These are phyloP conservation scores for Ceratitis capitata DNA, from an alignment of 1,140 invertebrate genomes.

Conservation along the genomic window DNA sequence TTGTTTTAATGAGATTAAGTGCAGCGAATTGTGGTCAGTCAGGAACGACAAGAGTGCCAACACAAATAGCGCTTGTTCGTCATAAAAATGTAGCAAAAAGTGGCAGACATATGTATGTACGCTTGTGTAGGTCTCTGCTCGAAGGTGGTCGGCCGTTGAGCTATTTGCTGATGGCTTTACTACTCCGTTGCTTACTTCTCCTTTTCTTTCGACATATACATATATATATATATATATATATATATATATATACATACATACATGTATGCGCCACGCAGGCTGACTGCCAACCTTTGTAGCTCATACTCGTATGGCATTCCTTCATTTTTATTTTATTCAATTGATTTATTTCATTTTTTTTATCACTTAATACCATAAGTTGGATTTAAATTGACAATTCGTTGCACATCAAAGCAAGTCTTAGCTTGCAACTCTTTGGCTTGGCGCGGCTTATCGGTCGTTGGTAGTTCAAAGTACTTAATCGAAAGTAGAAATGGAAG, in stretches of 20 bases:
- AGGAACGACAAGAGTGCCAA: background rate
- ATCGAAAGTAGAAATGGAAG: background rate
- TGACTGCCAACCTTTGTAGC: background rate
- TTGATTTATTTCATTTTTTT: background rate
- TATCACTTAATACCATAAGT: conserved; percentile 28
- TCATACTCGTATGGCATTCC: background rate
- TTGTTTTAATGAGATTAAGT: conserved; percentile 35
- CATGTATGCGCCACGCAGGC: background rate
- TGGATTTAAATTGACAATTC: conserved; percentile 30
- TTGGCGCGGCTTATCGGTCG: background rate
- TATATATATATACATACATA: too few species aligned
- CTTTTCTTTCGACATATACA: too few species aligned
- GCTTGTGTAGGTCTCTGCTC: too few species aligned
- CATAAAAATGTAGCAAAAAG: conserved; percentile 1
- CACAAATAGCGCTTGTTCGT: background rate
- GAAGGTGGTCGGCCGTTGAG: background rate
- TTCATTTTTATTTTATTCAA: background rate
- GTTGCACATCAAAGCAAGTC: conserved; percentile 14
- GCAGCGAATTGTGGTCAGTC: conserved; percentile 1
- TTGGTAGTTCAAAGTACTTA: conserved; percentile 6
- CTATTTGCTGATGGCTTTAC: background rate
- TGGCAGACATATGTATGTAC: too few species aligned
- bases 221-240: too few species aligned
- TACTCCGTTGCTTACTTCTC: background rate
- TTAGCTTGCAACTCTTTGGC: background rate